These are phyloP conservation scores for Seriola rivoliana DNA, from an alignment of 2,113 vertebrate genomes.

Conservation along the genomic window DNA sequence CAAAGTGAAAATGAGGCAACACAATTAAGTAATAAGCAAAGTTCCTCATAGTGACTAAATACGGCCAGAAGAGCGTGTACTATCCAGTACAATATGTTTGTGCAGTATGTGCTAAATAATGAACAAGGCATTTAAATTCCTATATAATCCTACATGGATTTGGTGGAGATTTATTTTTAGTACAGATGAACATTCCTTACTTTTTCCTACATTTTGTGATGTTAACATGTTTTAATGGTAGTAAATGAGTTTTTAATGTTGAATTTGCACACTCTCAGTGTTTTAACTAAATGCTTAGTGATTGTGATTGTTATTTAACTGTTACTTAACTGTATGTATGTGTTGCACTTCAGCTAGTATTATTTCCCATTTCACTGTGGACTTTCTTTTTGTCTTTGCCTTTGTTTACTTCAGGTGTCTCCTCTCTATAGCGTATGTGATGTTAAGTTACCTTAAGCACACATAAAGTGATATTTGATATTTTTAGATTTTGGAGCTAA, in stretches of 20 bases:
- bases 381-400: not conserved
- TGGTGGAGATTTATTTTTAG: not conserved
- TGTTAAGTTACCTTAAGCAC: not conserved
- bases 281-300: not conserved
- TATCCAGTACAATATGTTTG: not conserved
- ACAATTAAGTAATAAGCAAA: not conserved
- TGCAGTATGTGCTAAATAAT: not conserved
- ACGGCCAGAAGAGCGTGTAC: not conserved
- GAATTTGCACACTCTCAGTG: not conserved
- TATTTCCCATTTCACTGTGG: slow-evolving; percentile 24
- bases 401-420: not conserved
- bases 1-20: not conserved
- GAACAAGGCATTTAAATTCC: not conserved
- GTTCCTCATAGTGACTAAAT: not conserved
- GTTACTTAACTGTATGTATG: not conserved
- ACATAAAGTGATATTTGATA: not conserved
- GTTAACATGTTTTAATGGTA: not conserved
- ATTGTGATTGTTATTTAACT: not conserved
- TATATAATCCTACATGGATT: not conserved
- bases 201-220: not conserved
- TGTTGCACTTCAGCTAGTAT: not conserved
- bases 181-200: not conserved
- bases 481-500: not conserved
- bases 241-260: not conserved
- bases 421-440: not conserved